phyloP scores from a whole-genome alignment of 2,888 invertebrate species.

The Bedellia somnulentella region DNA sequence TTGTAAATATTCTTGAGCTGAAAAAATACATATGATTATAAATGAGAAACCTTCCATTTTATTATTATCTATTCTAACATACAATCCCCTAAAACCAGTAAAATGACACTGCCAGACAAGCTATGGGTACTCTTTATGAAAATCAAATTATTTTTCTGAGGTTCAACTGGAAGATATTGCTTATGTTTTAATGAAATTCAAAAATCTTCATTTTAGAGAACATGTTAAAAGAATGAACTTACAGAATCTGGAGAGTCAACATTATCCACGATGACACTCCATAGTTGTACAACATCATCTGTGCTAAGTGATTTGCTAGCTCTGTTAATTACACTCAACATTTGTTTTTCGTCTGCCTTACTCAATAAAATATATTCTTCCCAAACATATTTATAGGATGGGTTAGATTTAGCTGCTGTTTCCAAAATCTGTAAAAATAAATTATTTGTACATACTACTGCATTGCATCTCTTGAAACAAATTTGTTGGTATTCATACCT shows the following conservation, averaged over 20 bases:
- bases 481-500: conserved; percentile 21
- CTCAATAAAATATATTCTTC: conserved; percentile 29
- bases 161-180: no score
- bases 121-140: no score
- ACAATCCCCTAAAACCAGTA: no score
- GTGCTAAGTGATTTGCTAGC: conserved; percentile 32
- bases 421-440: conserved; percentile 30
- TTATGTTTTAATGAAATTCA: no score
- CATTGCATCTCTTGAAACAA: no score
- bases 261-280: conserved; percentile 34
- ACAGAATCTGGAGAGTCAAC: conserved; percentile 28
- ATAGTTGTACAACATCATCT: conserved; percentile 27
- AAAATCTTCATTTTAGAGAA: no score
- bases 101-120: no score
- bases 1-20: conserved; percentile 36
- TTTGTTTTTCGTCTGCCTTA: conserved; percentile 33
- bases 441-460: no score
- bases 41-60: neutral
- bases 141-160: no score
- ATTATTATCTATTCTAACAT: no score
- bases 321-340: conserved; percentile 27
- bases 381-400: conserved; percentile 28
- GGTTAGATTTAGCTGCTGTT: conserved; percentile 23
- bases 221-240: no score
- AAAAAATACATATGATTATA: conserved; percentile 18